Base-by-base conservation (phyloP, 2,888 invertebrate genomes). In the Caenorhabditis doughertyi region DNA sequence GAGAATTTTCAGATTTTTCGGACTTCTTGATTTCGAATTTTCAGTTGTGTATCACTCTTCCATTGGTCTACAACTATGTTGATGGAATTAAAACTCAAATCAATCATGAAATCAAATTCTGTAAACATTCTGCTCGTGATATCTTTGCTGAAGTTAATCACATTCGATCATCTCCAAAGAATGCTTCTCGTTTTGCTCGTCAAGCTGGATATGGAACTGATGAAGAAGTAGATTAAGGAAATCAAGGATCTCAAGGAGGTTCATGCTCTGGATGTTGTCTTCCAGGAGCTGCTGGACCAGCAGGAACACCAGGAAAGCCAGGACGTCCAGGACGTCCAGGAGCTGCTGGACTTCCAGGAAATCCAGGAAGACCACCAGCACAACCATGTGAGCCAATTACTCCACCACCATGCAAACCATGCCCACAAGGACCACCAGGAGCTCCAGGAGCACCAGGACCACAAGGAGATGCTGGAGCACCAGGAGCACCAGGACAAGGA, bases 371-470 rank as follows among this genome's bases (percentile, higher is more conserved):
- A 51, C 82, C 84, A 64, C 64, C 68, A 73, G 53, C 60, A 56
- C 68, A 60, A 39, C 73, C 80, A 74, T 80, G 79, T 79, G 85
- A 86, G 73, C 86, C 84, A 49, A 68, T 83, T 51, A 81, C 81
- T 35, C 82, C 83, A 62, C 86, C 86, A 71, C 85, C 84, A 73
- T 84, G 84, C 76, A 70, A 65, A 47, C 87, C 86, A 29, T 87
- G 87, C 82, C 85, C 86, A 62, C 84, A 79, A 68, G 85, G 83
- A 80, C 83, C 83, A 70, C 35, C 83, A 3, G 85, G 85, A 67
- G 60, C 74, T 18, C 89, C 88, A 49, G 89, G 89, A 87, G 64
- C 81, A 49, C 85, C 83, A 68, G 85, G 85, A 85, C 73, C 80
- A 71, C 76, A 72, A 62, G 85, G 84, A 81, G 76, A 80, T 39